These are phyloP conservation scores for Silurus lanzhouensis DNA, from an alignment of 2,797 vertebrate species.

Conservation along the genomic window DNA sequence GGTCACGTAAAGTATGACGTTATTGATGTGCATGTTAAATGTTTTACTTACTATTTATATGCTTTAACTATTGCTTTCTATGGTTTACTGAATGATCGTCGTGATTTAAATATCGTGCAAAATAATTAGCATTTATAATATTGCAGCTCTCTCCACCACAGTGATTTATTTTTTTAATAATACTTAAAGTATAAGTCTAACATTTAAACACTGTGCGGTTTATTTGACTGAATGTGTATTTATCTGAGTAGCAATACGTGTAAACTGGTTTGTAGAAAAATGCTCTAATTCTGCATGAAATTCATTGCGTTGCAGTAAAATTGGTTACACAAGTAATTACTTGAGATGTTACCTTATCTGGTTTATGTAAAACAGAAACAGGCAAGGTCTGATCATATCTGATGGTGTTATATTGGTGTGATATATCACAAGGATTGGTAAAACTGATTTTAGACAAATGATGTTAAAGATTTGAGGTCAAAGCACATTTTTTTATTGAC, in stretches of 20 bases:
- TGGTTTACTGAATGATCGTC: not conserved
- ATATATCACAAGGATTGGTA: not conserved
- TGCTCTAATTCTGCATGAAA: not conserved
- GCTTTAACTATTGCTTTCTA: too few relatives aligned
- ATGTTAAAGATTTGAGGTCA: not conserved
- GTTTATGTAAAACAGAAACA: constrained; percentile 14
- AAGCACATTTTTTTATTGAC: not conserved
- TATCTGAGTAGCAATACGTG: not conserved
- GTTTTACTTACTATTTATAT: too few relatives aligned
- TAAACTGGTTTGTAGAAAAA: not conserved
- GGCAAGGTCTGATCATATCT: not conserved
- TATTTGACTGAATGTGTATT: not conserved
- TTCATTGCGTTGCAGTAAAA: not conserved
- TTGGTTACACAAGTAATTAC: constrained; percentile 15
- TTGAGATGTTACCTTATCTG: not conserved
- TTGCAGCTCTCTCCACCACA: not conserved
- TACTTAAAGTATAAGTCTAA: not conserved
- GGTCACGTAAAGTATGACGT: too few relatives aligned
- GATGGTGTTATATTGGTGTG: not conserved
- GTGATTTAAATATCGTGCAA: not conserved
- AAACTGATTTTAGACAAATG: not conserved
- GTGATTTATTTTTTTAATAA: not conserved
- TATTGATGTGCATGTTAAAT: too few relatives aligned
- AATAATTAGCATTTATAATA: not conserved
- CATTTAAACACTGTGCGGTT: not conserved